A percentile compares a stretch with the other conserved stretches of the same genome.
These are phyloP conservation scores for Mellilla xanthometata DNA, from an alignment of 2,888 invertebrate genomes.

Conservation along the genomic window DNA sequence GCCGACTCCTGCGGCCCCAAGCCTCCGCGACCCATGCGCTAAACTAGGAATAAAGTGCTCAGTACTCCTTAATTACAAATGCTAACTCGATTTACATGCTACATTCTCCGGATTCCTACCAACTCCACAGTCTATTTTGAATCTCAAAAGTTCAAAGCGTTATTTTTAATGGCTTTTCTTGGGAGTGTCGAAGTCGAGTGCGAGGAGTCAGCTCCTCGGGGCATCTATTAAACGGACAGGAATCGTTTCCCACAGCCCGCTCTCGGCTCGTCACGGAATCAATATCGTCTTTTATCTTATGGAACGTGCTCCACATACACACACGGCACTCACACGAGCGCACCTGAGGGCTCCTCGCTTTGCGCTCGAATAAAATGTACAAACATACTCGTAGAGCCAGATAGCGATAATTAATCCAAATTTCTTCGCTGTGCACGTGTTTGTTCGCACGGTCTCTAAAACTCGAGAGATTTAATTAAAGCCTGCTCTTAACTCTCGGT, in stretches of 20 bases:
- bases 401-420: constrained; percentile 68
- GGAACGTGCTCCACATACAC: constrained; percentile 74
- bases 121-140: constrained; percentile 31
- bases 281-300: constrained; percentile 81
- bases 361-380: constrained; percentile 48
- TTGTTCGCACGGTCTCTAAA: constrained; percentile 58
- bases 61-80: constrained; percentile 71
- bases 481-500: constrained; percentile 48
- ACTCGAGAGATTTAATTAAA: constrained; percentile 63
- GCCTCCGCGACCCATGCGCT: constrained; percentile 53
- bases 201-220: constrained; percentile 61
- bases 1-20: constrained; percentile 67
- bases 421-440: constrained; percentile 58
- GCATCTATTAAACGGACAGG: constrained; percentile 74
- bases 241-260: constrained; percentile 78
- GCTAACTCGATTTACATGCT: constrained; percentile 62
- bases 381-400: constrained; percentile 55
- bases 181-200: constrained; percentile 50
- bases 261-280: constrained; percentile 78
- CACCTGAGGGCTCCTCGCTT: constrained; percentile 19
- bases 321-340: constrained; percentile 41
- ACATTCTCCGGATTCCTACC: constrained; percentile 41
- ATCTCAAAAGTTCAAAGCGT: constrained; percentile 37
- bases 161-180: constrained; percentile 51
- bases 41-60: constrained; percentile 73